Conservation (phyloP, 1,140 invertebrate genomes). For the Hormaphis cornu region DNA sequence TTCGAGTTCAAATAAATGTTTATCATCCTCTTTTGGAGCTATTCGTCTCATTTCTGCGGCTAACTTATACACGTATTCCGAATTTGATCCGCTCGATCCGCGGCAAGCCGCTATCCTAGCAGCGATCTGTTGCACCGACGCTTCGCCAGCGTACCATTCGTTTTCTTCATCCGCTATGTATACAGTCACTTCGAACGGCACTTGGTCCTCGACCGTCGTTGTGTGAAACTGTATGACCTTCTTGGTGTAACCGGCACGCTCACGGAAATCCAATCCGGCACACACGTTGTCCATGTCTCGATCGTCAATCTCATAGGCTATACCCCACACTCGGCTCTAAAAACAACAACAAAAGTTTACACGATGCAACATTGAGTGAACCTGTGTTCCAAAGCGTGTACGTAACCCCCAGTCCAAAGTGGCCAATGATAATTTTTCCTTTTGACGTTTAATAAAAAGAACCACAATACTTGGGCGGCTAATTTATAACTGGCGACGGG, state of each 20-base stretch:
- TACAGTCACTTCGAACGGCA: slow-evolving; percentile 61
- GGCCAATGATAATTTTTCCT: no score
- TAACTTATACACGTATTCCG: slow-evolving; percentile 79
- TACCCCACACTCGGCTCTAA: slow-evolving; percentile 70
- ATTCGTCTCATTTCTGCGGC: slow-evolving; percentile 66
- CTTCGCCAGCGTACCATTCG: slow-evolving; percentile 57
- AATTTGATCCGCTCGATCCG: slow-evolving; percentile 78
- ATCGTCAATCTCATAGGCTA: slow-evolving; percentile 75
- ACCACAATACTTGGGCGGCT: no score
- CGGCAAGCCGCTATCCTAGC: slow-evolving; percentile 58
- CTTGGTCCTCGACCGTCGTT: slow-evolving; percentile 34
- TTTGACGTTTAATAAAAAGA: no score
- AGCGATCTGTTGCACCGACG: slow-evolving; percentile 66
- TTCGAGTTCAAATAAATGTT: slow-evolving; percentile 70
- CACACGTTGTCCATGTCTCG: slow-evolving; percentile 60
- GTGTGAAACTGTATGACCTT: slow-evolving; percentile 61
- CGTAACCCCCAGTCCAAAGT: not conserved
- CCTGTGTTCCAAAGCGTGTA: not conserved
- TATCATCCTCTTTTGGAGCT: slow-evolving; percentile 57
- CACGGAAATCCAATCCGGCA: slow-evolving; percentile 74
- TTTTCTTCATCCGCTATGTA: slow-evolving; percentile 75
- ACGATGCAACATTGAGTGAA: not conserved
- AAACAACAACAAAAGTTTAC: no score
- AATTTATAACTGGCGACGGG: no score
- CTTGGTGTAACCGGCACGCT: slow-evolving; percentile 79